phyloP scores from a whole-genome alignment of 2,797 vertebrate species.

The Cryptoblepharus egeriae region DNA sequence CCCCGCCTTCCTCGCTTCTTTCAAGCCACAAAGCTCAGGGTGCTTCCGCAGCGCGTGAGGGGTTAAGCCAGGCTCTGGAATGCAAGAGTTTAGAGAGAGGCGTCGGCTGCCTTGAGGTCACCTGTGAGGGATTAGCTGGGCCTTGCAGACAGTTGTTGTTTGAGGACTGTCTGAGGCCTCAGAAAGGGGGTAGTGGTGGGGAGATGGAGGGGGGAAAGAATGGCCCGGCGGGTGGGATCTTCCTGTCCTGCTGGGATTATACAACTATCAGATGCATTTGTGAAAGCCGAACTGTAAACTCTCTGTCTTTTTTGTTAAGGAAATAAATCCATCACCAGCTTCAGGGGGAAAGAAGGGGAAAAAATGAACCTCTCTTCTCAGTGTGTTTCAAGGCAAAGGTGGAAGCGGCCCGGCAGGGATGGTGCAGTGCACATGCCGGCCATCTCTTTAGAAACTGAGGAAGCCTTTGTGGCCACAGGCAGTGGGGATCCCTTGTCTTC shows the following conservation, averaged over 20 bases:
- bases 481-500: constrained; percentile 41
- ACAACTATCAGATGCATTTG: constrained; percentile 40
- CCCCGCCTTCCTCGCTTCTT: neutral
- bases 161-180: constrained; percentile 78
- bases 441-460: constrained; percentile 19
- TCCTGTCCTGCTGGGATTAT: constrained; percentile 63
- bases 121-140: constrained; percentile 79
- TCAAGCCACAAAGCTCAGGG: constrained; percentile 27
- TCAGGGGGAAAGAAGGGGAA: neutral
- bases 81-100: constrained; percentile 75
- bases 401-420: constrained; percentile 49
- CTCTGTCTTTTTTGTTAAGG: constrained; percentile 21
- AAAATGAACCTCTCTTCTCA: neutral
- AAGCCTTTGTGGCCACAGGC: constrained; percentile 35
- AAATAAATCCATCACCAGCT: constrained; percentile 16
- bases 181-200: constrained; percentile 63
- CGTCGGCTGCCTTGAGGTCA: constrained; percentile 77
- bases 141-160: constrained; percentile 81
- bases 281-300: constrained; percentile 41
- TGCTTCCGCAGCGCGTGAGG: constrained; percentile 54
- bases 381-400: constrained; percentile 35
- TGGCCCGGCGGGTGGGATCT: constrained; percentile 62
- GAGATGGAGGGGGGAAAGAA: constrained; percentile 37
- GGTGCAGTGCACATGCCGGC: constrained; percentile 34
- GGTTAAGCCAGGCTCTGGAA: constrained; percentile 71